These are phyloP conservation scores for Tachystola acroxantha DNA, from an alignment of 2,888 invertebrate genomes.

Conservation along the genomic window DNA sequence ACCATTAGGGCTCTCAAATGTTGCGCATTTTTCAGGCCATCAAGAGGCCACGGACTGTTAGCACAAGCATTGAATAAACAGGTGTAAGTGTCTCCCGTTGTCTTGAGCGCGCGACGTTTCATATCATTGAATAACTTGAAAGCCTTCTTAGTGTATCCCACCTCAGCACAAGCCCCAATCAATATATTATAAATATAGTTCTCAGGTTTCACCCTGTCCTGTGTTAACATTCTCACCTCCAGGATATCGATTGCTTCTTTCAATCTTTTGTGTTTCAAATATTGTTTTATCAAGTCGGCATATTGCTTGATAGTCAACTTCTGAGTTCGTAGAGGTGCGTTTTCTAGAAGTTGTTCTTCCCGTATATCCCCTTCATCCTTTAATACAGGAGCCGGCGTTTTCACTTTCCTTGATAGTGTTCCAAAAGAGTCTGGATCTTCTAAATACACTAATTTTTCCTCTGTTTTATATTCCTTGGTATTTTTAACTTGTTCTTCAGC, in stretches of 20 bases:
- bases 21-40: conserved; percentile 83
- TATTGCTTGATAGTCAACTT: conserved; percentile 82
- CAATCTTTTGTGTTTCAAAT: conserved; percentile 80
- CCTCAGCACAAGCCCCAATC: conserved; percentile 89
- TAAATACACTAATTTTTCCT: conserved; percentile 43
- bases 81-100: conserved; percentile 87
- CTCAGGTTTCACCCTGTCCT: conserved; percentile 88
- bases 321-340: conserved; percentile 64
- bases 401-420: conserved; percentile 40
- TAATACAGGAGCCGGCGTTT: conserved; percentile 29
- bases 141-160: conserved; percentile 91
- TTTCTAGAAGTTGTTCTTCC: conserved; percentile 78
- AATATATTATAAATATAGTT: conserved; percentile 89
- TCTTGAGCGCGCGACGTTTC: conserved; percentile 84
- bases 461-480: conserved; percentile 42
- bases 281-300: conserved; percentile 83
- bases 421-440: conserved; percentile 81
- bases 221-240: conserved; percentile 85
- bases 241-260: conserved; percentile 88
- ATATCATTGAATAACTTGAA: conserved; percentile 90
- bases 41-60: conserved; percentile 83
- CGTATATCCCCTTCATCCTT: conserved; percentile 77
- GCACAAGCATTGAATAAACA: conserved; percentile 93
- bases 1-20: conserved; percentile 82
- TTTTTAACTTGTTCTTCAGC: conserved; percentile 26